Conservation (phyloP, 2,888 invertebrate genomes). For the Lydus trimaculatus region DNA sequence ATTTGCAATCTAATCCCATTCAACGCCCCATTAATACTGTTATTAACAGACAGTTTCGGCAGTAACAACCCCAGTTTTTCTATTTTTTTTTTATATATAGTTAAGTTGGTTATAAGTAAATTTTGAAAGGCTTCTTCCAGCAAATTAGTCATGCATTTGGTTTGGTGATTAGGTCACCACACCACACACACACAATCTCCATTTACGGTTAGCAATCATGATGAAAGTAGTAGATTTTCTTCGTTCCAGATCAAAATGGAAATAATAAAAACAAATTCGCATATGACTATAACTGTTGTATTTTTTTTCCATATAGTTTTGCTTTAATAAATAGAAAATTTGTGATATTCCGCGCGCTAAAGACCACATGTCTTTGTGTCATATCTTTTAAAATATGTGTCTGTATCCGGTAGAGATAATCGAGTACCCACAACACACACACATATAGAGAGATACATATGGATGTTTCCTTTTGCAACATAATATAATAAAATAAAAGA, state of each 20-base stretch:
- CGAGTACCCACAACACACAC: constrained; percentile 7
- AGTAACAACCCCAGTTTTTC: background rate
- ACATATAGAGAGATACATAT: constrained; percentile 22
- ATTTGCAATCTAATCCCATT: background rate
- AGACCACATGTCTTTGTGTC: constrained; percentile 38
- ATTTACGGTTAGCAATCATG: background rate
- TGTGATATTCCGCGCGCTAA: constrained; percentile 1
- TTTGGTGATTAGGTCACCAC: background rate
- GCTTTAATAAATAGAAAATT: background rate
- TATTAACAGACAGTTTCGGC: background rate
- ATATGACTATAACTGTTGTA: background rate
- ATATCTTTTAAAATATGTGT: constrained; percentile 42
- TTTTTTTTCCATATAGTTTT: background rate
- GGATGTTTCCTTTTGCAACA: constrained; percentile 30
- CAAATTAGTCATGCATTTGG: background rate
- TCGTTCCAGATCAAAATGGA: background rate
- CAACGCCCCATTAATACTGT: constrained; percentile 4
- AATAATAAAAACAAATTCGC: background rate
- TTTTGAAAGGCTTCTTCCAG: background rate
- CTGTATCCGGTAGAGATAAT: constrained; percentile 44
- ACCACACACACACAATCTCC: background rate
- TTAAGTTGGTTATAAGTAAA: no score
- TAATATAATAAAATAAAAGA: background rate
- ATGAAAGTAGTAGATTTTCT: background rate
- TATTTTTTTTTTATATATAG: background rate